These are phyloP conservation scores for Phorcus lineatus DNA, from an alignment of 2,888 invertebrate genomes.

Conservation along the genomic window DNA sequence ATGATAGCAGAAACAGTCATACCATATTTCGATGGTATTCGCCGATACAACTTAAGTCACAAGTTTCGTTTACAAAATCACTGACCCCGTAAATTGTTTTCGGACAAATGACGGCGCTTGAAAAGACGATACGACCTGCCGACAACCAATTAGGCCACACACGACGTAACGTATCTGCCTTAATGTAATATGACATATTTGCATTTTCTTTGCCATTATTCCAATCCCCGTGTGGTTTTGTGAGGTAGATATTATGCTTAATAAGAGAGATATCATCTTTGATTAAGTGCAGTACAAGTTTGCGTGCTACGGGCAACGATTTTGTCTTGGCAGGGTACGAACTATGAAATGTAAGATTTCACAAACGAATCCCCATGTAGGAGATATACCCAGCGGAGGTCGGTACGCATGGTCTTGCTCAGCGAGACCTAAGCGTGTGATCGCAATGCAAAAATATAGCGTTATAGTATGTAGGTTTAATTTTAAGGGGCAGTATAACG, in stretches of 20 bases:
- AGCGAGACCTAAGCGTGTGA: too few relatives aligned
- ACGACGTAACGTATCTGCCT: not conserved
- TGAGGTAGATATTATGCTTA: not conserved
- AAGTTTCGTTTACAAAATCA: not conserved
- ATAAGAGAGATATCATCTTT: slow-evolving; percentile 14
- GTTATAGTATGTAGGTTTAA: too few relatives aligned
- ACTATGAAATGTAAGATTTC: too few relatives aligned
- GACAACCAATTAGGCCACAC: slow-evolving; percentile 2
- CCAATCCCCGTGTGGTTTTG: not conserved
- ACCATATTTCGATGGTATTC: not conserved
- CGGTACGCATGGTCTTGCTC: too few relatives aligned
- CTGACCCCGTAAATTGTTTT: slow-evolving; percentile 17
- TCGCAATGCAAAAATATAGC: too few relatives aligned
- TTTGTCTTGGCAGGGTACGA: not conserved
- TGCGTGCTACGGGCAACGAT: not conserved
- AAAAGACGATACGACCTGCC: not conserved
- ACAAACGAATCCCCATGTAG: too few relatives aligned
- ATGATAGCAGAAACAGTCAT: not conserved
- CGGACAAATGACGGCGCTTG: slow-evolving; percentile 6
- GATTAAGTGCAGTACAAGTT: not conserved
- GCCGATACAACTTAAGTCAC: slow-evolving; percentile 17
- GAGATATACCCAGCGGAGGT: too few relatives aligned
- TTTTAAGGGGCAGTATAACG: too few relatives aligned
- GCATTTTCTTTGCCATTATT: not conserved
- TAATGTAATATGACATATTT: not conserved